Conservation (phyloP, 2,113 vertebrate genomes). For the Atherinomorus stipes region DNA sequence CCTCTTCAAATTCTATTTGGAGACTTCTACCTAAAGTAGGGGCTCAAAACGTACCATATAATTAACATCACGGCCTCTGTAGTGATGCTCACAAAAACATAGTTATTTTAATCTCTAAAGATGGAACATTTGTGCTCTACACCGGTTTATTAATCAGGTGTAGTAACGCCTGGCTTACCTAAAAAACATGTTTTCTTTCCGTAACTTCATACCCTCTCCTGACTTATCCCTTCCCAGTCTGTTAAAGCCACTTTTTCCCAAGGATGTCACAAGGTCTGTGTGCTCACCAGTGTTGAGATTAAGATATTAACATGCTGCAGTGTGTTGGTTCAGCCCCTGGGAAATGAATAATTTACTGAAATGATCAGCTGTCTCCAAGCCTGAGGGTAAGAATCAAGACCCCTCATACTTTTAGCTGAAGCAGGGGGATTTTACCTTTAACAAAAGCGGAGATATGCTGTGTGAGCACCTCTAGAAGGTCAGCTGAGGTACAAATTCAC, state of each 20-base stretch:
- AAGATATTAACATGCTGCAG: slow-evolving; percentile 49
- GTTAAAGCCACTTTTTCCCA: slow-evolving; percentile 38
- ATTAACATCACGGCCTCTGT: not conserved
- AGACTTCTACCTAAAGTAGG: not conserved
- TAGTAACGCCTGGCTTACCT: not conserved
- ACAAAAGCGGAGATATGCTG: slow-evolving; percentile 39
- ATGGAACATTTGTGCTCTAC: not conserved
- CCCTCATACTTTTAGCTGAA: slow-evolving; percentile 58
- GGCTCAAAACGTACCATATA: not conserved
- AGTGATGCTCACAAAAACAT: not conserved
- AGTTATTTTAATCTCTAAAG: not conserved
- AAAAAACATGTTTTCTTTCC: not conserved
- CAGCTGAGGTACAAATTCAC: slow-evolving; percentile 39
- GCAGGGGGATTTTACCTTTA: slow-evolving; percentile 41
- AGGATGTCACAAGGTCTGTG: slow-evolving; percentile 42
- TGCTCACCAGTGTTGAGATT: slow-evolving; percentile 1
- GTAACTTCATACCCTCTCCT: not conserved
- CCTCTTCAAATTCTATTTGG: not conserved
- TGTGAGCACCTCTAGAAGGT: slow-evolving; percentile 57
- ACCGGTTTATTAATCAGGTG: not conserved
- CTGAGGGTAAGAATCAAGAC: slow-evolving; percentile 41
- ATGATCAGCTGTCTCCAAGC: slow-evolving; percentile 39
- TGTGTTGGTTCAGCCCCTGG: slow-evolving; percentile 6
- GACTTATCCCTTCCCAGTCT: not conserved
- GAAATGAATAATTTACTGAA: slow-evolving; percentile 51